phyloP scores from a whole-genome alignment of 2,113 vertebrate species.

The Piaya cayana region DNA sequence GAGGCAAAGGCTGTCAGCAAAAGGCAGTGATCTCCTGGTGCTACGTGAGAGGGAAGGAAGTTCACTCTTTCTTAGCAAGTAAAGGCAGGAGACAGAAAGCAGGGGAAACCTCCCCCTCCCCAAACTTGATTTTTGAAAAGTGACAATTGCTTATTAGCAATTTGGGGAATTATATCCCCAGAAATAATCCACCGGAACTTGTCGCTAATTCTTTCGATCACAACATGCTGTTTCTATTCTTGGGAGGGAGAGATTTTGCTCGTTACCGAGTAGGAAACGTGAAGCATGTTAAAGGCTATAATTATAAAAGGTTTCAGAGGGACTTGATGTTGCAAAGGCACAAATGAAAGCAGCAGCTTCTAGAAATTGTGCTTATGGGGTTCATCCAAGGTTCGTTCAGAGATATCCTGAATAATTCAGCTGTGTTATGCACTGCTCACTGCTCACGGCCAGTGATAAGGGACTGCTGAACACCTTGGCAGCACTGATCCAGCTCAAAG shows the following conservation, averaged over 20 bases:
- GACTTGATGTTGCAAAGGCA: not conserved
- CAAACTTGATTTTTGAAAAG: slow-evolving; percentile 41
- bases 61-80: not conserved
- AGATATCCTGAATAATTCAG: slow-evolving; percentile 28
- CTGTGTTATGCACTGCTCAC: not conserved
- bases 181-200: slow-evolving; percentile 39
- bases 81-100: not conserved
- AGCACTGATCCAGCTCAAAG: not conserved
- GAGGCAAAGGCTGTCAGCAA: not conserved
- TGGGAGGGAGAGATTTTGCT: slow-evolving; percentile 22
- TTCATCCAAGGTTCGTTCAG: not conserved
- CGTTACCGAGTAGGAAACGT: not conserved
- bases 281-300: slow-evolving; percentile 5
- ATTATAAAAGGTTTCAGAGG: slow-evolving; percentile 21
- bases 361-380: not conserved
- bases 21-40: slow-evolving; percentile 35
- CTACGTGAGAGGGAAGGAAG: not conserved
- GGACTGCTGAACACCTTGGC: not conserved
- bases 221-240: slow-evolving; percentile 5
- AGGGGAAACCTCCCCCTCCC: no score
- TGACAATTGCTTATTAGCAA: slow-evolving; percentile 59
- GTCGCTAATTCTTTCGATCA: slow-evolving; percentile 11
- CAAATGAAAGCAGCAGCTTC: not conserved
- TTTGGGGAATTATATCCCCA: slow-evolving; percentile 31
- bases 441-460: not conserved